These are phyloP conservation scores for Stichodactyla helianthus DNA, from an alignment of 64 coral and sea anemone genomes.

Conservation along the genomic window DNA sequence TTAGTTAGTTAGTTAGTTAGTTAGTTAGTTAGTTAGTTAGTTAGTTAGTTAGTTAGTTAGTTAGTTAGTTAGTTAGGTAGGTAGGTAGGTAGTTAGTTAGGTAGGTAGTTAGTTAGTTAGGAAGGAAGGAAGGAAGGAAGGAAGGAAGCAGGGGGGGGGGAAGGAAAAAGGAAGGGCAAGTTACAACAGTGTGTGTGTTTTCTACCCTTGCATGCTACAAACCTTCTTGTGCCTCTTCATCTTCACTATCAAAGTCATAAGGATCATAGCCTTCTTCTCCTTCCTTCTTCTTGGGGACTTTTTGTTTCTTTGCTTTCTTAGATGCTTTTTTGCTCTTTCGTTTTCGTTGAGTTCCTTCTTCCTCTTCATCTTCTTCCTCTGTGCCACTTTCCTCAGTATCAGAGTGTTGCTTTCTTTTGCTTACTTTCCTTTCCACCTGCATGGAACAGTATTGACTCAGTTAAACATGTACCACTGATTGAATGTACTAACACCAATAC, in stretches of 20 bases:
- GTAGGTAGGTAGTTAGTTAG: no score
- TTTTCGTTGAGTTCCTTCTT: slow-evolving; percentile 20
- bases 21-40: no score
- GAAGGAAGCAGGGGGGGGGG: not conserved
- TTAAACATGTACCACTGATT: not conserved
- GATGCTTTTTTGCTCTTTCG: not conserved
- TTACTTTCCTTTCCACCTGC: slow-evolving; percentile 78
- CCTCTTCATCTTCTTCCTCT: slow-evolving; percentile 43
- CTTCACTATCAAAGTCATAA: slow-evolving; percentile 85
- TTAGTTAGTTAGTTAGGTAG: no score
- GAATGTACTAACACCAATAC: not conserved
- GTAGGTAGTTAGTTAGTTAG: not conserved
- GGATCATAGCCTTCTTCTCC: slow-evolving; percentile 81
- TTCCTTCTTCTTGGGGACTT: slow-evolving; percentile 72
- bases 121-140: not conserved
- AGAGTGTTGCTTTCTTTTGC: slow-evolving; percentile 57
- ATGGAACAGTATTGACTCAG: not conserved
- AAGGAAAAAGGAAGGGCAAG: not conserved
- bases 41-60: no score
- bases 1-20: no score
- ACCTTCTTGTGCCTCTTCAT: slow-evolving; percentile 54
- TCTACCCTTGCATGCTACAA: not conserved
- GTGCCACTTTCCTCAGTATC: slow-evolving; percentile 52
- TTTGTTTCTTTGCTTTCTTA: slow-evolving; percentile 65
- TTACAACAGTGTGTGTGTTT: no score